These are phyloP conservation scores for Acanthisitta chloris DNA, from an alignment of 2,113 vertebrate species.

Conservation along the genomic window DNA sequence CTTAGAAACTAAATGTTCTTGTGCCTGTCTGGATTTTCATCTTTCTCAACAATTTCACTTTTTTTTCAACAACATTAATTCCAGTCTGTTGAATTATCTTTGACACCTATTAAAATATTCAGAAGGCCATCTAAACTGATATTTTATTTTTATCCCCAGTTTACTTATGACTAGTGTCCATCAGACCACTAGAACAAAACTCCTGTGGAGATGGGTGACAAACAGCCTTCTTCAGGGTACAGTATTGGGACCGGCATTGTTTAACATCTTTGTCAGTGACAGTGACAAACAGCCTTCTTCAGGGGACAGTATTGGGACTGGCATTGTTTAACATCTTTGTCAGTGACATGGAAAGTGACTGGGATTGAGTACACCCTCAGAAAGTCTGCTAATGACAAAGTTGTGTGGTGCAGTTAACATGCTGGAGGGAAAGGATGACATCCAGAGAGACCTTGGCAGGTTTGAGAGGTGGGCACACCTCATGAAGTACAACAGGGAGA, in stretches of 20 bases:
- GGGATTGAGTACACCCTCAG: not conserved
- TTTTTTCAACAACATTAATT: not conserved
- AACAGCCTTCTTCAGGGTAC: rapidly evolving
- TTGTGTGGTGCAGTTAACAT: rapidly evolving
- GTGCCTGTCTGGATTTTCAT: not conserved
- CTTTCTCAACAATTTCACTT: not conserved
- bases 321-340: not conserved
- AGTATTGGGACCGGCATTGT: rapidly evolving
- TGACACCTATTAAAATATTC: not conserved
- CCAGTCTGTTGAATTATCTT: not conserved
- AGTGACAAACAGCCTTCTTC: rapidly evolving
- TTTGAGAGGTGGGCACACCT: not conserved
- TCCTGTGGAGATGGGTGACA: not conserved
- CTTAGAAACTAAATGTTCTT: not conserved
- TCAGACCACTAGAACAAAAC: not conserved
- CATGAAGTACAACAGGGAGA: not conserved
- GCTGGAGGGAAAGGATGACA: not conserved
- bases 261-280: not conserved
- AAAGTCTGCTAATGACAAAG: rapidly evolving
- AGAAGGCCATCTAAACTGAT: not conserved
- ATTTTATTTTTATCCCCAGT: rapidly evolving
- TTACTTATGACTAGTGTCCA: not conserved
- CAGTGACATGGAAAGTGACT: not conserved
- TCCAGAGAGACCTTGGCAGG: not conserved
- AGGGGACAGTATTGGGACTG: rapidly evolving